Evolutionary conservation across 1,140 invertebrate species (phyloP).

Genomic region (Trichomalopsis sarcophagae): DNA sequence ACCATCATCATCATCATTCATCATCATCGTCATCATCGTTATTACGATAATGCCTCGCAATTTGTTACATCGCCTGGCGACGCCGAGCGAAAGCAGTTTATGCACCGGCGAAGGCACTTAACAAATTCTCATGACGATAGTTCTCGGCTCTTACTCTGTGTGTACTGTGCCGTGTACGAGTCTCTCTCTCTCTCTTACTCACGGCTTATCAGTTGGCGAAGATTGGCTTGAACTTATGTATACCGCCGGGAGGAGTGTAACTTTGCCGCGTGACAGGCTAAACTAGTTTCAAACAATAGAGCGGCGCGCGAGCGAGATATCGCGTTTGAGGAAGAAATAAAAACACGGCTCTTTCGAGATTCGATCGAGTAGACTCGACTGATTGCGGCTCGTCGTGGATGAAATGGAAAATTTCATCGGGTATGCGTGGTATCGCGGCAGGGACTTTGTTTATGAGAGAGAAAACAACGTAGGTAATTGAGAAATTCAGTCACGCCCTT

Average conservation of each 20-base stretch:
- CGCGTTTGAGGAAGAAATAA: neutral
- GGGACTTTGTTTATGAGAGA: too few species aligned
- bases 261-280: neutral
- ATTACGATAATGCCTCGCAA: too few species aligned
- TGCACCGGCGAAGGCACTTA: conserved; percentile 14
- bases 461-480: too few species aligned
- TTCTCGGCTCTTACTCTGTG: neutral
- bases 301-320: neutral
- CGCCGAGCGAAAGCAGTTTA: neutral
- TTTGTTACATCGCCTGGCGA: neutral
- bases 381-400: too few species aligned
- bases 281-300: neutral
- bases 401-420: too few species aligned
- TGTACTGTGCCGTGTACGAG: too few species aligned
- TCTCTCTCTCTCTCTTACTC: neutral
- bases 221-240: conserved; percentile 10
- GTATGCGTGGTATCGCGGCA: too few species aligned
- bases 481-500: neutral
- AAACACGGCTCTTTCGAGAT: neutral
- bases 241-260: neutral
- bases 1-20: too few species aligned
- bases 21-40: too few species aligned
- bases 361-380: neutral
- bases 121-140: conserved; percentile 1
- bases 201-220: conserved; percentile 20